Evolutionary conservation across 2,888 invertebrate species (phyloP), one percentile per base, ranked within the genome.

Genomic region (Torymus aiolomorphi): DNA sequence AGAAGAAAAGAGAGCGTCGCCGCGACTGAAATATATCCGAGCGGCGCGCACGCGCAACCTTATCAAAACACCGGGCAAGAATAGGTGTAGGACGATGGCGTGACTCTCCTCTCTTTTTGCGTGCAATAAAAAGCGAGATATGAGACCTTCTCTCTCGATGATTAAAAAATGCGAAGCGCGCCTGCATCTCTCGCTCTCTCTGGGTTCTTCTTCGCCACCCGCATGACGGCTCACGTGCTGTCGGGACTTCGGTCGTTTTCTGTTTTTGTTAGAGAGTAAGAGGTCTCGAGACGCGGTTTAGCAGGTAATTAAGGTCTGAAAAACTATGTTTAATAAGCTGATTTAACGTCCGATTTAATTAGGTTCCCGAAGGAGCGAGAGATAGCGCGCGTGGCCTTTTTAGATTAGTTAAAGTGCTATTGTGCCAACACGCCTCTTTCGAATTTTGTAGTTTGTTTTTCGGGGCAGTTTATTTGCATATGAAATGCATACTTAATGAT

Each of bases 1-100:
- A 79, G 80, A 80, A 79, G 24, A 51, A 49, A 52, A 57, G 65
- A 42, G 51, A 11, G 51, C 42, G 77, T 61, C 57, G 70, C n/a
- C 42, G 52, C 65, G 80, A 67, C 76, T 76, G 72, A 72, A 76
- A 80, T 76, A 80, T 57, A 80, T 72, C 51, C 20, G 42, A 31
- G 31, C 31, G 31, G 31, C 1, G 42, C 42, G 42, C 42, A 18
- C 24, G 16, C 59, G 49, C 52, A 52, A 59, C 54, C 76, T 80
- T 80, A 80, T 80, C 76, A 80, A 80, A 80, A 80, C 67, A 2
- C 49, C 57, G 0, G 24, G 24, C 56, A 62, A 75, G 79, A 79
- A 75, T 79, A 79, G 70, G 74, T 75, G 78, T 63, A 69, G 78
- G 63, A 57, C 16, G 69, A 57, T 54, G 61, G 31, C 31, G 63